Percentiles rank a stretch among this genome's conserved stretches.
phyloP scores from a whole-genome alignment of 1,140 invertebrate species.

The Melanaphis sacchari region DNA sequence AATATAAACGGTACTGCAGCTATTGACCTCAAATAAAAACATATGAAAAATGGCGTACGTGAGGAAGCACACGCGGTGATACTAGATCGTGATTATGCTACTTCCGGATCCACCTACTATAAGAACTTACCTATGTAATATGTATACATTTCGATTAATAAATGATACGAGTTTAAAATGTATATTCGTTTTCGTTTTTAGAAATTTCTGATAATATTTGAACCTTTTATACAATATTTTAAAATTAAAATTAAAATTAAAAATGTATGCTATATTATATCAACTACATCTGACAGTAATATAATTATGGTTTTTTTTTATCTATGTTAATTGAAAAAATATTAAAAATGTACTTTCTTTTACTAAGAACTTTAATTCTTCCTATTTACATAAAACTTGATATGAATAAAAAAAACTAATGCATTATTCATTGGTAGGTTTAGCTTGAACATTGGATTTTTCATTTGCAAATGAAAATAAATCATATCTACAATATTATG shows the following conservation, averaged over 20 bases:
- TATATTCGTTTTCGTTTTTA: not conserved
- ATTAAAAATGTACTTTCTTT: not conserved
- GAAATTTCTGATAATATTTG: not conserved
- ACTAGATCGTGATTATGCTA: not conserved
- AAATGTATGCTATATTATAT: not conserved
- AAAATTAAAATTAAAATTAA: not conserved
- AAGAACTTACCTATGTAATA: not conserved
- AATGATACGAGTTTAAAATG: not conserved
- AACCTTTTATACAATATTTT: not conserved
- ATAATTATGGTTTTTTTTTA: not conserved
- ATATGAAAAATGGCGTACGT: slow-evolving; percentile 32
- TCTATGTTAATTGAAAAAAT: not conserved
- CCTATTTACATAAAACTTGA: not conserved
- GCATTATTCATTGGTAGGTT: not conserved
- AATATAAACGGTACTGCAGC: not conserved
- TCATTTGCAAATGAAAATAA: not conserved
- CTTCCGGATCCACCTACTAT: slow-evolving; percentile 21
- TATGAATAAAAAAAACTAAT: not conserved
- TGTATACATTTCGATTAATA: not conserved
- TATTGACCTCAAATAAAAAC: slow-evolving; percentile 3
- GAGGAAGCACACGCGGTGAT: not conserved
- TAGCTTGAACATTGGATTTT: not conserved
- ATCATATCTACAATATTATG: not conserved
- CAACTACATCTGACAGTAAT: not conserved
- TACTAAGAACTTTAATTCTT: not conserved